A percentile compares a stretch with the other conserved stretches of the same genome.
phyloP scores from a whole-genome alignment of 1,140 invertebrate species.

The Tetramorium simillimum region DNA sequence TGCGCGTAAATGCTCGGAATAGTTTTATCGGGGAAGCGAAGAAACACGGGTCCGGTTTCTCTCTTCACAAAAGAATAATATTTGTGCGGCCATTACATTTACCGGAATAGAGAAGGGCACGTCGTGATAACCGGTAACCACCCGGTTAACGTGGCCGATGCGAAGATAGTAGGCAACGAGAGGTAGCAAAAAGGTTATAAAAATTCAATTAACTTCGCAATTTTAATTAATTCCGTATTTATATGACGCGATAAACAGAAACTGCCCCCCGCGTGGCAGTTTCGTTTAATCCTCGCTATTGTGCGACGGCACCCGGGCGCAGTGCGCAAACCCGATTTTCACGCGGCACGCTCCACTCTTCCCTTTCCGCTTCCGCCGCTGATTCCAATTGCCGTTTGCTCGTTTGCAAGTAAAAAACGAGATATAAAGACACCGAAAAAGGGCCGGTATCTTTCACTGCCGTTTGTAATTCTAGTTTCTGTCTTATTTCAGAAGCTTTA shows the following conservation, averaged over 20 bases:
- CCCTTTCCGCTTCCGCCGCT: neutral
- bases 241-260: slow-evolving; percentile 79
- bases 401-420: slow-evolving; percentile 2
- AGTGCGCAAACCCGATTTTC: slow-evolving; percentile 35
- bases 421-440: neutral
- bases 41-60: neutral
- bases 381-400: slow-evolving; percentile 23
- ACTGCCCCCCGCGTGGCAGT: slow-evolving; percentile 68
- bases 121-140: slow-evolving; percentile 71
- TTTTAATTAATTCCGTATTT: slow-evolving; percentile 83
- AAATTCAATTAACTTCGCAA: slow-evolving; percentile 82
- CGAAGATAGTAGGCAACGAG: slow-evolving; percentile 44
- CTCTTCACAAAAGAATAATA: slow-evolving; percentile 79
- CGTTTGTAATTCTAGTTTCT: neutral
- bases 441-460: neutral
- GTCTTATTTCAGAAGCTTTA: neutral
- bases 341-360: neutral
- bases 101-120: slow-evolving; percentile 71
- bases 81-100: slow-evolving; percentile 82
- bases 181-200: slow-evolving; percentile 74
- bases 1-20: slow-evolving; percentile 78
- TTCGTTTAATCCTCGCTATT: slow-evolving; percentile 75
- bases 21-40: slow-evolving; percentile 74
- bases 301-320: neutral
- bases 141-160: slow-evolving; percentile 73